phyloP scores from a whole-genome alignment of 2,113 vertebrate species.

The Campylomormyrus tamandua region DNA sequence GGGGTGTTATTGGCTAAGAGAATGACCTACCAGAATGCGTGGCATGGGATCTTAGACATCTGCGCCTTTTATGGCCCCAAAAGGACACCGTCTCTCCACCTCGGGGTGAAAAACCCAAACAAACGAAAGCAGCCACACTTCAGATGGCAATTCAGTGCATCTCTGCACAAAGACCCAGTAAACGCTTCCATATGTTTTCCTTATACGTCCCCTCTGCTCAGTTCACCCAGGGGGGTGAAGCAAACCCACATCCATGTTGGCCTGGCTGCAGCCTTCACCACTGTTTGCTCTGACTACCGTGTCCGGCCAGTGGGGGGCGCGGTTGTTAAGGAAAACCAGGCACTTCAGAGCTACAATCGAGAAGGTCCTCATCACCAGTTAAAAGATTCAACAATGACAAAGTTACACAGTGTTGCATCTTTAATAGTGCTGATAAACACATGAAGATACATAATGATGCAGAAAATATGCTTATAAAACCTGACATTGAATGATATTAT shows the following conservation, averaged over 20 bases:
- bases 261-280: not conserved
- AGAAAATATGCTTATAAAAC: not conserved
- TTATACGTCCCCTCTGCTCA: not conserved
- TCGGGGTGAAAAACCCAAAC: not conserved
- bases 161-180: not conserved
- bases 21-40: not conserved
- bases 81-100: not conserved
- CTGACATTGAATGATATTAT: not conserved
- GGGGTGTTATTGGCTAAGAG: not conserved
- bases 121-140: not conserved
- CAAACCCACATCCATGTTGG: not conserved
- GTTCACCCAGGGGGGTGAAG: not conserved
- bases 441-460: not conserved
- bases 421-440: not conserved
- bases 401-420: not conserved
- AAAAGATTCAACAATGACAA: not conserved
- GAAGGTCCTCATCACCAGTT: not conserved
- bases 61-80: not conserved
- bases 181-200: not conserved
- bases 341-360: not conserved
- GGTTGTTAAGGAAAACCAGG: not conserved
- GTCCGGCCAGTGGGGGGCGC: not conserved
- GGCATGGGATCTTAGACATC: not conserved
- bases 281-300: not conserved
- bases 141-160: not conserved